Base-by-base conservation (phyloP, 2,797 vertebrate genomes). In the Dryobates pubescens region DNA sequence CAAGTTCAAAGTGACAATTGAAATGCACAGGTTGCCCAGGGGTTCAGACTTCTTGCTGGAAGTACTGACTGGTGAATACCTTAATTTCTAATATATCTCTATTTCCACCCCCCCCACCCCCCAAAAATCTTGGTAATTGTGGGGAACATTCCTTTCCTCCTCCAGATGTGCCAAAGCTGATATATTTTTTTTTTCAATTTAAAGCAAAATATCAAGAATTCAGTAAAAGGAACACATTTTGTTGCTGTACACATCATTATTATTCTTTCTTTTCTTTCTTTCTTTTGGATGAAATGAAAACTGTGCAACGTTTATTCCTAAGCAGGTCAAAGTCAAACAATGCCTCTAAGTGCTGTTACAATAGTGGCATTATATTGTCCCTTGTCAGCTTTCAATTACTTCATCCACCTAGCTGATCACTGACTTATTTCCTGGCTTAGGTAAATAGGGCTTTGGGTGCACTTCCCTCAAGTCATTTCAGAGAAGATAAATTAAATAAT, bases 1-100 rank as follows among this genome's bases (percentile, higher is more conserved):
- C 92, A 95, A 98, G 98, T 98, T 98, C 98, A 98, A 98, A 98
- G 97, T 98, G 97, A 98, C 97, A 98, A 98, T 97, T 97, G 97
- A 98, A 97, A 97, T 88, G 96, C 96, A 95, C 96, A 98, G 96
- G 97, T 98, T 98, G 96, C 97, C 97, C 96, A 94, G 84, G 95
- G 95, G 93, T 97, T 97, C 96, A 94, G 94, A 88, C 83, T 49
- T 24, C 93, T 93, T 93, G 75, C 79, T 97, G 82, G 75, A 97
- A 95, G 96, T 94, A 88, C 75, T 82, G 94, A 94, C 93, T 93
- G 91, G 91, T 76, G 85, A 95, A 93, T 96, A 94, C 92, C 93
- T 96, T 96, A 96, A 97, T 97, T 97, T 96, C 93, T 95, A 87
- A 95, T 93, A 90, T 67, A 90, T 78, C 72, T 94, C 22, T 84